These are phyloP conservation scores for Dysdera silvatica DNA, from an alignment of 1,140 invertebrate species.

Conservation along the genomic window DNA sequence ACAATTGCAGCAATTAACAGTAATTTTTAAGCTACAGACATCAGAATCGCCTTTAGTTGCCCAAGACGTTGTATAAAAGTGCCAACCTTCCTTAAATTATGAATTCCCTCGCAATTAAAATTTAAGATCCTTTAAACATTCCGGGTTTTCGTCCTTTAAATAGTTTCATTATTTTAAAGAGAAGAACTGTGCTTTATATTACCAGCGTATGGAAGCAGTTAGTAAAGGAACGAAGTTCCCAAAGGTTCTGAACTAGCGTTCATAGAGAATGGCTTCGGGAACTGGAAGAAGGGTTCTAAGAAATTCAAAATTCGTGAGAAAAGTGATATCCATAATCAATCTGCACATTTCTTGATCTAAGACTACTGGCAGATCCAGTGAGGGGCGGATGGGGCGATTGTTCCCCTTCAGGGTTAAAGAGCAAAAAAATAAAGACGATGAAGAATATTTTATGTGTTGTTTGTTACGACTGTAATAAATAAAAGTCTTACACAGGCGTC, in stretches of 20 bases:
- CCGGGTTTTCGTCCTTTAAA: conserved; percentile 7
- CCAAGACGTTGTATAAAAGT: neutral
- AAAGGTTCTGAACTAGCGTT: neutral
- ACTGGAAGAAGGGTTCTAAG: conserved; percentile 2
- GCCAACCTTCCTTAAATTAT: neutral
- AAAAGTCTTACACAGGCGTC: too few species aligned
- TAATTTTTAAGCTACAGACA: too few species aligned
- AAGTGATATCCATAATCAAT: neutral
- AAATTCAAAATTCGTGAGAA: neutral
- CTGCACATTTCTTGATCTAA: neutral
- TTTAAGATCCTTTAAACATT: conserved; percentile 1
- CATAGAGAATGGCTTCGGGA: neutral
- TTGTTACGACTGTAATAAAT: too few species aligned
- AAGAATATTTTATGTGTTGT: too few species aligned
- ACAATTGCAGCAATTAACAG: too few species aligned
- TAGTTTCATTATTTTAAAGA: neutral
- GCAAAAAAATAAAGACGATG: too few species aligned
- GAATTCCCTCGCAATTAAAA: neutral
- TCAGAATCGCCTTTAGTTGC: neutral
- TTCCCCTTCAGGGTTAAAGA: too few species aligned
- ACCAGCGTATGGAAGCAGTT: neutral
- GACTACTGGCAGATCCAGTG: too few species aligned
- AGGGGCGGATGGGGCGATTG: too few species aligned
- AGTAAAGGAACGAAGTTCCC: neutral
- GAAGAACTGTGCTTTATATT: neutral